These are phyloP conservation scores for Cathartes aura DNA, from an alignment of 2,113 vertebrate genomes.

Conservation along the genomic window DNA sequence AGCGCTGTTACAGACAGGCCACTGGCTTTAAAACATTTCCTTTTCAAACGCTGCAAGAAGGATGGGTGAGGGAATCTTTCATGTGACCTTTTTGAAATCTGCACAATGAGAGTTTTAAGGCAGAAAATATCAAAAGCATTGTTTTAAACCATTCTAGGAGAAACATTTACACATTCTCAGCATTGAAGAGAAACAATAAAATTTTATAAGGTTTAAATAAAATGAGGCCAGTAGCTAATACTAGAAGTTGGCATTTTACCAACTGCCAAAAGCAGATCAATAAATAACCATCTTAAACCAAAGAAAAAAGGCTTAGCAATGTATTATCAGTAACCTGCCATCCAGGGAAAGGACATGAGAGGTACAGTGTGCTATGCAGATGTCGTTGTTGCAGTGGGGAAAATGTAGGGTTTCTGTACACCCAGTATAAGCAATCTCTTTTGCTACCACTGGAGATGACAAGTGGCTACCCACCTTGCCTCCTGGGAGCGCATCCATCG, in stretches of 20 bases:
- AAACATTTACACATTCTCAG: conserved; percentile 38
- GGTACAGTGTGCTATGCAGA: not conserved
- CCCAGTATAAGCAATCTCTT: rapidly evolving
- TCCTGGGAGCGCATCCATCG: rapidly evolving
- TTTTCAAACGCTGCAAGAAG: not conserved
- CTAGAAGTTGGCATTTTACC: not conserved
- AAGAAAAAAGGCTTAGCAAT: not conserved
- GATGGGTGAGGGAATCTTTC: not conserved
- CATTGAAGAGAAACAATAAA: not conserved
- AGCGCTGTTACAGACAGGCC: not conserved
- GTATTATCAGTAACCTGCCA: not conserved
- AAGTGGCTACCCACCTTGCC: rapidly evolving
- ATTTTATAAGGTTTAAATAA: conserved; percentile 53
- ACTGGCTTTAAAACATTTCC: not conserved
- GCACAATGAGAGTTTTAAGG: not conserved
- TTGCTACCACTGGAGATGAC: not conserved
- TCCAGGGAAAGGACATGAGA: not conserved
- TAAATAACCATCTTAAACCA: not conserved
- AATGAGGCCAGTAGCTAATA: conserved; percentile 2
- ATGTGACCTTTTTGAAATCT: not conserved
- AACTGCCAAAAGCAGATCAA: conserved; percentile 41
- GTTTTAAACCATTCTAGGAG: not conserved
- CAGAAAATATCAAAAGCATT: conserved; percentile 1
- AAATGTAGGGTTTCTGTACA: rapidly evolving
- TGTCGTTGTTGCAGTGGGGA: not conserved